These are phyloP conservation scores for Propithecus perrieri DNA, from an alignment of 2,797 vertebrate genomes.

Conservation along the genomic window DNA sequence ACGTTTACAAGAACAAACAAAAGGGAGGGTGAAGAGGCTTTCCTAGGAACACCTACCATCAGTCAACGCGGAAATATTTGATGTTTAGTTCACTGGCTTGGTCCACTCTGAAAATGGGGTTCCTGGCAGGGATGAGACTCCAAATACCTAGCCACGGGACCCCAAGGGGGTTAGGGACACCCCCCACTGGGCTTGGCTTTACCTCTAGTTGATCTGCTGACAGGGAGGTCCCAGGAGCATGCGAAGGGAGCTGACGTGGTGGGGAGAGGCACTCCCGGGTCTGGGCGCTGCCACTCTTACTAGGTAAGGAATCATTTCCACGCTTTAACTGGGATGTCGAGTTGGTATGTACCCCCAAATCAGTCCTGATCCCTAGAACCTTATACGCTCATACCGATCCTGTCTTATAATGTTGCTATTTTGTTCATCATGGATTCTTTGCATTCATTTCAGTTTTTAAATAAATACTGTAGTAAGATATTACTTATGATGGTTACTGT, in stretches of 20 bases:
- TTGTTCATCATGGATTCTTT: not conserved
- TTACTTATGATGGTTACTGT: not conserved
- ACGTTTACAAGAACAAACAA: not conserved
- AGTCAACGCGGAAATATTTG: not conserved
- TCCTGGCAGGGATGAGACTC: not conserved
- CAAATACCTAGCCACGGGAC: not conserved
- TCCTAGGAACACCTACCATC: not conserved
- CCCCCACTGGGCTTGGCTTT: not conserved
- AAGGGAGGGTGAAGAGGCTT: not conserved
- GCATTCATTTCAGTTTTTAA: not conserved
- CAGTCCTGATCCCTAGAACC: not conserved
- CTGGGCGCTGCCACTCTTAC: too few relatives aligned
- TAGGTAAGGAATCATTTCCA: rapidly evolving
- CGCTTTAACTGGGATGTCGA: not conserved
- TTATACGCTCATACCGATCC: not conserved
- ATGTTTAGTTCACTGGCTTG: not conserved
- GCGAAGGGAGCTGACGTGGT: not conserved
- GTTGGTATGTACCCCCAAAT: not conserved
- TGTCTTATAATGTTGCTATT: not conserved
- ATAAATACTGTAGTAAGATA: not conserved
- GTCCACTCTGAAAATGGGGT: not conserved
- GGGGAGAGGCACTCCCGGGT: not conserved
- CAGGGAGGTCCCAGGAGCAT: not conserved
- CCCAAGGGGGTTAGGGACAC: too few relatives aligned
- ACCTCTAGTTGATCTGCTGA: not conserved